Base-by-base conservation (phyloP, 2,113 vertebrate genomes). In the Aplodontia rufa region DNA sequence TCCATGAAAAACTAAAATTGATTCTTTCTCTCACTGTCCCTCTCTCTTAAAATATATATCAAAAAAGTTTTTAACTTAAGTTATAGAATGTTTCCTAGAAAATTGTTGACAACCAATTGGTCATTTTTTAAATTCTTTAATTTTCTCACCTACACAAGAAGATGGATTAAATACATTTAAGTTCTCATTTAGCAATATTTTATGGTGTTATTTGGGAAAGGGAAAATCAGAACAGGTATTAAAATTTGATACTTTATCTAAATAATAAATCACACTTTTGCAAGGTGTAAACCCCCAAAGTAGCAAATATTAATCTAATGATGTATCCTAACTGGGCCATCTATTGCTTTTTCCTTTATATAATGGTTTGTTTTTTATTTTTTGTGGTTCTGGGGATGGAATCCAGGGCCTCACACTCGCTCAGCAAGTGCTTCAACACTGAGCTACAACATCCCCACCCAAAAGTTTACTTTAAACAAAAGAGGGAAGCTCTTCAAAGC, bases 381-480 rank as follows among this genome's bases (percentile, higher is more conserved):
- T n/a, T n/a, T n/a, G n/a, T n/a, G n/a, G n/a, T n/a, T n/a, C n/a
- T n/a, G n/a, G n/a, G n/a, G n/a, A n/a, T n/a, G n/a, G n/a, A n/a
- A n/a, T n/a, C n/a, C n/a, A n/a, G n/a, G n/a, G n/a, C n/a, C n/a
- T n/a, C n/a, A n/a, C n/a, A n/a, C n/a, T n/a, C n/a, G n/a, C n/a
- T n/a, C n/a, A n/a, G n/a, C n/a, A n/a, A n/a, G n/a, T n/a, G n/a
- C n/a, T n/a, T n/a, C n/a, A n/a, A n/a, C n/a, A n/a, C n/a, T n/a
- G n/a, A n/a, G n/a, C n/a, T n/a, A n/a, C n/a, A n/a, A n/a, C n/a
- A 64, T 22, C 28, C 28, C 8, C 30, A 64, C 28, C 62, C 37
- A 94, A 62, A 69, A 45, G 6, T 55, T 93, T 85, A 80, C 30
- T 80, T 96, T 89, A 95, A 93, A 62, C 88, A 82, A 76, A 84